Evolutionary conservation across 2,888 invertebrate species (phyloP).

Genomic region (Tetramorium bicarinatum): DNA sequence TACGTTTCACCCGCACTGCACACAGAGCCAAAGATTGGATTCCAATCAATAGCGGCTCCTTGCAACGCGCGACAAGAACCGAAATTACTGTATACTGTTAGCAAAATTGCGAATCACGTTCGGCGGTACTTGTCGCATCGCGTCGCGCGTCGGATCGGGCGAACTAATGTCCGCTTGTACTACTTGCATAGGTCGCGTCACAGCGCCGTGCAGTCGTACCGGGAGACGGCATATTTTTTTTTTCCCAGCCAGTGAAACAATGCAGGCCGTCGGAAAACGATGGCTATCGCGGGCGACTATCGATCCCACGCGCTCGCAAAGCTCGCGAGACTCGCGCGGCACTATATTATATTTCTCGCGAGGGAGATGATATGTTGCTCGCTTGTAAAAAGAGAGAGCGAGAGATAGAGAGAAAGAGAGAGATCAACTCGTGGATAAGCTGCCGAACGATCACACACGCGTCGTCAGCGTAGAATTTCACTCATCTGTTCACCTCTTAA

Average conservation of each 20-base stretch:
- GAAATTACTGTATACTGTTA: slow-evolving; percentile 1
- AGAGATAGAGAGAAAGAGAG: no score
- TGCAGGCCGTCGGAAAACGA: slow-evolving; percentile 57
- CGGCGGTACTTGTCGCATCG: not conserved
- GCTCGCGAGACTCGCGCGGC: slow-evolving; percentile 52
- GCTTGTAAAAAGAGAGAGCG: slow-evolving; percentile 16
- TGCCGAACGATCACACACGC: slow-evolving; percentile 2
- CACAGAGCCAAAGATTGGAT: slow-evolving; percentile 46
- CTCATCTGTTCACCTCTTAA: not conserved
- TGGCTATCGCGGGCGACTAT: slow-evolving; percentile 63
- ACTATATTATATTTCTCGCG: slow-evolving; percentile 30
- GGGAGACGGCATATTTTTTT: slow-evolving; percentile 45
- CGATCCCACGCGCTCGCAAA: slow-evolving; percentile 61
- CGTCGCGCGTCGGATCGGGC: not conserved
- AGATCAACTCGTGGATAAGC: slow-evolving; percentile 37
- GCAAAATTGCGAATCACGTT: slow-evolving; percentile 9
- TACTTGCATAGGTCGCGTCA: slow-evolving; percentile 19
- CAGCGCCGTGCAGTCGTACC: not conserved
- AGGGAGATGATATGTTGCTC: slow-evolving; percentile 44
- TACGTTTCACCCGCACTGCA: slow-evolving; percentile 49
- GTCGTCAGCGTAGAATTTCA: not conserved
- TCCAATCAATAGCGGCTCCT: slow-evolving; percentile 41
- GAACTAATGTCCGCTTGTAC: slow-evolving; percentile 32
- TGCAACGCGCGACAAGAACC: slow-evolving; percentile 3
- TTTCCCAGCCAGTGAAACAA: slow-evolving; percentile 25